Conservation (phyloP, 2,113 vertebrate species). For the Mola mola region DNA sequence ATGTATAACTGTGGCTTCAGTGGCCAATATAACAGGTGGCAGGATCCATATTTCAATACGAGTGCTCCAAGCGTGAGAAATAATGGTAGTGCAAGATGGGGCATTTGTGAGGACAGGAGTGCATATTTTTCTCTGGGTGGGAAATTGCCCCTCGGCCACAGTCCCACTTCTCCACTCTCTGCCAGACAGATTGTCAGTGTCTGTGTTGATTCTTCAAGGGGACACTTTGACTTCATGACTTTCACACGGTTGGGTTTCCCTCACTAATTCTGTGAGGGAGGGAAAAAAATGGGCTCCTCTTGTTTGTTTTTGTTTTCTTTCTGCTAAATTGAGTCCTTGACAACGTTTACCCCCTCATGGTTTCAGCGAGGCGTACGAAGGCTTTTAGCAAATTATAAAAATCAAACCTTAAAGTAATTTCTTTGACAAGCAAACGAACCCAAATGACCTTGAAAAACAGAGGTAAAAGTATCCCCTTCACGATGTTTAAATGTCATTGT, state of each 20-base stretch:
- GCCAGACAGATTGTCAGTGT: slow-evolving; percentile 38
- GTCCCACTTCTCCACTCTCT: slow-evolving; percentile 24
- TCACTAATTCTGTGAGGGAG: slow-evolving; percentile 2
- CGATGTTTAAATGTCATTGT: slow-evolving; percentile 32
- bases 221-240: slow-evolving; percentile 43
- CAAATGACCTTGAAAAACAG: slow-evolving; percentile 23
- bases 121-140: slow-evolving; percentile 47
- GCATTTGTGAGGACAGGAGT: slow-evolving; percentile 30
- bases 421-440: background rate
- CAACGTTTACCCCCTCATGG: background rate
- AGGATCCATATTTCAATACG: slow-evolving; percentile 66
- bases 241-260: slow-evolving; percentile 20
- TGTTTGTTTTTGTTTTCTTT: background rate
- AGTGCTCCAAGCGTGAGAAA: slow-evolving; percentile 54
- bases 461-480: slow-evolving; percentile 25
- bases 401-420: background rate
- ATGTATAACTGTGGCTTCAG: background rate
- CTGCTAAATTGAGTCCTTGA: slow-evolving; percentile 7
- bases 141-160: slow-evolving; percentile 24
- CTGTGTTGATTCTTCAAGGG: slow-evolving; percentile 50
- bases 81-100: slow-evolving; percentile 39
- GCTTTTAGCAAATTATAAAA: background rate
- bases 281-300: no score
- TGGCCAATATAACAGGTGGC: slow-evolving; percentile 43
- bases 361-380: slow-evolving; percentile 10